Evolutionary conservation across 2,888 invertebrate species (phyloP).

Genomic region (Spialia ferax): DNA sequence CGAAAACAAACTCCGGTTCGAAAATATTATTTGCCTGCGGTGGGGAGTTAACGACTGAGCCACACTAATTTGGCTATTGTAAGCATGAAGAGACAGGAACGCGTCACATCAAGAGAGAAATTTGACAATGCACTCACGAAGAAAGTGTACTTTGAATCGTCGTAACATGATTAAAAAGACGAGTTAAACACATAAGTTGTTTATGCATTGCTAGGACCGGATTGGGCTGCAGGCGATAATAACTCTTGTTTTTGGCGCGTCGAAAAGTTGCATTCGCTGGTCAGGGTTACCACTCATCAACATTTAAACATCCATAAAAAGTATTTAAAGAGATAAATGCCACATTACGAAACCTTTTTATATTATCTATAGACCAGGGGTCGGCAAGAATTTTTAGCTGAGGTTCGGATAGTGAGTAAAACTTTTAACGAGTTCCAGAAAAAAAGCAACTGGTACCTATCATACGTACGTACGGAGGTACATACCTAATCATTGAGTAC

Average conservation of each 20-base stretch:
- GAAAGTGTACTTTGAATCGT: slow-evolving; percentile 76
- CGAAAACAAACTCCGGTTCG: slow-evolving; percentile 32
- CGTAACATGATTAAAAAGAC: slow-evolving; percentile 73
- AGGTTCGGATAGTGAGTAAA: too few species aligned
- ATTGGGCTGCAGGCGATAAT: slow-evolving; percentile 38
- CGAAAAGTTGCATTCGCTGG: slow-evolving; percentile 22
- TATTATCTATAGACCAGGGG: too few species aligned
- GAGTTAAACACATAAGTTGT: slow-evolving; percentile 56
- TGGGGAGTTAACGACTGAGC: slow-evolving; percentile 23
- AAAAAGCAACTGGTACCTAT: too few species aligned
- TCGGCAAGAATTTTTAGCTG: too few species aligned
- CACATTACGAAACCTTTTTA: slow-evolving; percentile 19
- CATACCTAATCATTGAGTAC: too few species aligned
- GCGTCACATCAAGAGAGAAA: slow-evolving; percentile 61
- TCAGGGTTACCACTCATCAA: slow-evolving; percentile 25
- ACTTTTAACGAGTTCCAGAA: too few species aligned
- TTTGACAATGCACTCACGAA: slow-evolving; percentile 78
- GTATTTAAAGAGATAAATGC: slow-evolving; percentile 5
- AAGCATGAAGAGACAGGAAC: slow-evolving; percentile 40
- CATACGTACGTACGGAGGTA: too few species aligned
- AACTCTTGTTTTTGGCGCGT: slow-evolving; percentile 28
- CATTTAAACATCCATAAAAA: slow-evolving; percentile 12
- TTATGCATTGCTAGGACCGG: slow-evolving; percentile 39
- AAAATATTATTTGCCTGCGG: slow-evolving; percentile 32
- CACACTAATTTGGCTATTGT: slow-evolving; percentile 59